Conservation (phyloP, 2,797 vertebrate genomes). For the Garrulus glandarius region DNA sequence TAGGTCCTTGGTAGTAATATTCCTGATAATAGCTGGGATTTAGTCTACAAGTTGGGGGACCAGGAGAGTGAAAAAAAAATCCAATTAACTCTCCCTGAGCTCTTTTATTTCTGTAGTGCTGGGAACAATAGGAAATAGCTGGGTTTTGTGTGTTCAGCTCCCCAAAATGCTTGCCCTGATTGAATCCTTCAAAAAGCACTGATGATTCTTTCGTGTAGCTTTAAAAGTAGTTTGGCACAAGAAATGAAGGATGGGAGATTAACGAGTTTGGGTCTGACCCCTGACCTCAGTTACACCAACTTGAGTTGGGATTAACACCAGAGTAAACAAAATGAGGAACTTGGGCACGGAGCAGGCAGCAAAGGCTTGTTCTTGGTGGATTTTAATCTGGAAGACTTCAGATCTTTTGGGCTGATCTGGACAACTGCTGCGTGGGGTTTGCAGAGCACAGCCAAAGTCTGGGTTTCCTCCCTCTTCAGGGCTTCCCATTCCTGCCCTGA, state of each 20-base stretch:
- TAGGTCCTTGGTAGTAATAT: neutral
- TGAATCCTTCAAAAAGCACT: slow-evolving; percentile 8
- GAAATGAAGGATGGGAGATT: slow-evolving; percentile 8
- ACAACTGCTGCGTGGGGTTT: neutral
- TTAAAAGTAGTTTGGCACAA: neutral
- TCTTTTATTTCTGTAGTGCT: no score
- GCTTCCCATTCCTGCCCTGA: neutral
- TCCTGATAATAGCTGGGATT: neutral
- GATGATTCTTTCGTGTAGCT: neutral
- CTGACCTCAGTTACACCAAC: neutral
- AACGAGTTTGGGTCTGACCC: neutral
- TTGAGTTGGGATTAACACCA: neutral
- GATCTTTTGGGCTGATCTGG: neutral
- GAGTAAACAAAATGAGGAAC: neutral
- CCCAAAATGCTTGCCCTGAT: neutral
- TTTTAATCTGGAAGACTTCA: neutral
- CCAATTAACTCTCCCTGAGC: slow-evolving; percentile 3
- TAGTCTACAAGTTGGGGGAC: neutral
- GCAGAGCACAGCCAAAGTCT: neutral
- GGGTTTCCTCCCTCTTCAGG: neutral
- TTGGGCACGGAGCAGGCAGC: neutral
- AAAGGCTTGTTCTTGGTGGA: neutral
- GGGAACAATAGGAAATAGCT: neutral
- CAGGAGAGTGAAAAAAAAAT: neutral
- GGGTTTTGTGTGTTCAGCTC: neutral